Conservation (phyloP, 2,113 vertebrate species). For the Scytalopus superciliaris region DNA sequence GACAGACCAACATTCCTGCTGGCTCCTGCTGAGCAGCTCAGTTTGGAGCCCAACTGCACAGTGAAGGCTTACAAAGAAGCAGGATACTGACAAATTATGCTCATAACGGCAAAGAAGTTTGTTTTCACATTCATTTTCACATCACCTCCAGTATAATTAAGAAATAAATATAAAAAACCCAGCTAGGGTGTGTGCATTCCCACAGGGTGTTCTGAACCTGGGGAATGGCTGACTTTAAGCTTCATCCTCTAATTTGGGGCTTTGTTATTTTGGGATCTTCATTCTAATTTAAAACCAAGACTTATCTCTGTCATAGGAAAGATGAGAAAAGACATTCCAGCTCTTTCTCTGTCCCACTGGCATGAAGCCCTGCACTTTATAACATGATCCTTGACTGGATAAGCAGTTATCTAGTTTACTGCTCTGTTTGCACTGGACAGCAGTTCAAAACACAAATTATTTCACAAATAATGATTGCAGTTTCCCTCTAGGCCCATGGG, state of each 20-base stretch:
- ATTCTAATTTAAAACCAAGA: not conserved
- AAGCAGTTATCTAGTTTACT: not conserved
- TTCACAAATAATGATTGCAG: not conserved
- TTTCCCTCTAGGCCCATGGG: not conserved
- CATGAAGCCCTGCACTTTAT: not conserved
- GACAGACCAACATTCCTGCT: not conserved
- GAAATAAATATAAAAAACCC: not conserved
- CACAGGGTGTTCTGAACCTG: not conserved
- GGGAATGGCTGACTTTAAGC: not conserved
- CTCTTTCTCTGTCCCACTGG: not conserved
- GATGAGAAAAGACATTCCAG: not conserved
- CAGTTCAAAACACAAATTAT: not conserved
- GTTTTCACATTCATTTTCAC: rapidly evolving
- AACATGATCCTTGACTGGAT: not conserved
- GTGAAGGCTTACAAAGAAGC: not conserved
- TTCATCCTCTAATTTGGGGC: not conserved
- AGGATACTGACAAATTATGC: rapidly evolving
- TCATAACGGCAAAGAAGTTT: rapidly evolving
- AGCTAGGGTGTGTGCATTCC: not conserved
- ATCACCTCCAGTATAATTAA: not conserved
- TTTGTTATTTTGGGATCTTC: not conserved
- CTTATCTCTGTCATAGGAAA: not conserved
- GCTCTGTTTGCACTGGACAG: not conserved
- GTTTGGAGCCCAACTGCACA: too few species aligned
- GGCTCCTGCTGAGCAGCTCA: not conserved